Percentiles rank a stretch among this genome's conserved stretches.
phyloP scores from a whole-genome alignment of 2,888 invertebrate species.

The Ischnus inquisitorius region DNA sequence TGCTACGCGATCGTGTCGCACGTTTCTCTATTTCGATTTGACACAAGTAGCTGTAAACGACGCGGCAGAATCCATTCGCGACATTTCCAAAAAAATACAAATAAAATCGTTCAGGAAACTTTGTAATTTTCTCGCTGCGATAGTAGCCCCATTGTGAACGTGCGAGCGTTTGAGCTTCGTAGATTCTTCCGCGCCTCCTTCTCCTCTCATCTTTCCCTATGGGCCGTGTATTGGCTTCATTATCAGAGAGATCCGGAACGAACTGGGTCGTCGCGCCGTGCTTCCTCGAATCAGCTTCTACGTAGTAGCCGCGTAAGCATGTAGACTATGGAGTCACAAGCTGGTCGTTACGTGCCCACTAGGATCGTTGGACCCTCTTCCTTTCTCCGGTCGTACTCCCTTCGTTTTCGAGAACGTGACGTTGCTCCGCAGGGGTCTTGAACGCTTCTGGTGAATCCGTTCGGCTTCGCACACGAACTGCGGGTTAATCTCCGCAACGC shows the following conservation, averaged over 20 bases:
- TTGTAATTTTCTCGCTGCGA: not conserved
- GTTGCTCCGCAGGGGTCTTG: conserved; percentile 21
- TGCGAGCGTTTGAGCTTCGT: not conserved
- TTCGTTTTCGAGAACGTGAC: conserved; percentile 50
- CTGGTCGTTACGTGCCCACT: conserved; percentile 46
- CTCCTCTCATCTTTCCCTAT: conserved; percentile 7
- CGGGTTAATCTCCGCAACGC: not conserved
- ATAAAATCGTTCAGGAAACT: not conserved
- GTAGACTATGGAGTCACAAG: conserved; percentile 21
- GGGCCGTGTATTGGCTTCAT: conserved; percentile 34
- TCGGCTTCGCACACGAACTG: conserved; percentile 1
- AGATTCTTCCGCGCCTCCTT: not conserved
- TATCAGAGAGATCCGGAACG: conserved; percentile 43
- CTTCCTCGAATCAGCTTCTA: conserved; percentile 51
- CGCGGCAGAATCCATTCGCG: conserved; percentile 2
- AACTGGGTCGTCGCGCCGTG: conserved; percentile 36
- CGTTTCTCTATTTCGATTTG: conserved; percentile 20
- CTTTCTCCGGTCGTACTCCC: conserved; percentile 20
- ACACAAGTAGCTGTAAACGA: conserved; percentile 14
- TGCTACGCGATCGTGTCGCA: conserved; percentile 8
- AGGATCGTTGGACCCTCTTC: conserved; percentile 30
- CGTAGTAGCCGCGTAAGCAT: conserved; percentile 43
- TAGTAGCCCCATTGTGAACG: not conserved
- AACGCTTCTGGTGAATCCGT: conserved; percentile 35
- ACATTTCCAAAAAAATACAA: not conserved